Evolutionary conservation across 2,888 invertebrate species (phyloP).

Genomic region (Rhimphoctona megacephalus): DNA sequence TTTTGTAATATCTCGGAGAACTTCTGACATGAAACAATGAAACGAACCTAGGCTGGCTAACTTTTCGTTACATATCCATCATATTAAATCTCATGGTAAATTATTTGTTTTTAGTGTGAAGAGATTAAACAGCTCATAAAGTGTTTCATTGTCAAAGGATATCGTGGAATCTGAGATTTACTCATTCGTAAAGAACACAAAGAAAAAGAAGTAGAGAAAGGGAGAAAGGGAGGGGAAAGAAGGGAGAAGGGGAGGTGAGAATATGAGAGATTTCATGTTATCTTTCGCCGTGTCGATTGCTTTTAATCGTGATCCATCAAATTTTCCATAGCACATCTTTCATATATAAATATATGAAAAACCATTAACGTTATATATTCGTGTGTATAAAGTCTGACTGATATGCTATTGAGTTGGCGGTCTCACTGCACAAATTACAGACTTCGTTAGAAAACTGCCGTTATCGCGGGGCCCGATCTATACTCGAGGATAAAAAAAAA

Average conservation of each 20-base stretch:
- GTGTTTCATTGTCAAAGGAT: slow-evolving; percentile 65
- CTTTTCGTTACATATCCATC: background rate
- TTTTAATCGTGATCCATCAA: slow-evolving; percentile 78
- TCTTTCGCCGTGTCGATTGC: slow-evolving; percentile 73
- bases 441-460: slow-evolving; percentile 80
- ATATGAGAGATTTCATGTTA: slow-evolving; percentile 13
- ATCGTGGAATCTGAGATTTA: slow-evolving; percentile 26
- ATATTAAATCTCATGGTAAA: background rate
- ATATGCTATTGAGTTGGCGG: slow-evolving; percentile 67
- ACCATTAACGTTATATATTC: slow-evolving; percentile 20
- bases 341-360: slow-evolving; percentile 34
- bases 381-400: slow-evolving; percentile 57
- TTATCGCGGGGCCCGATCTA: slow-evolving; percentile 80
- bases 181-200: background rate
- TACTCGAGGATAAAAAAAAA: slow-evolving; percentile 77
- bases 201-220: background rate
- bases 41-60: background rate
- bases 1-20: background rate
- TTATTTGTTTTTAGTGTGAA: background rate
- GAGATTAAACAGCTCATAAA: slow-evolving; percentile 8
- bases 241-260: background rate
- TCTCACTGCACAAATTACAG: slow-evolving; percentile 79
- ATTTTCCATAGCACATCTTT: slow-evolving; percentile 70
- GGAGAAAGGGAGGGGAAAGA: background rate
- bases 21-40: background rate